Conservation (phyloP, 2,888 invertebrate genomes). For the Teinopalpus imperialis region DNA sequence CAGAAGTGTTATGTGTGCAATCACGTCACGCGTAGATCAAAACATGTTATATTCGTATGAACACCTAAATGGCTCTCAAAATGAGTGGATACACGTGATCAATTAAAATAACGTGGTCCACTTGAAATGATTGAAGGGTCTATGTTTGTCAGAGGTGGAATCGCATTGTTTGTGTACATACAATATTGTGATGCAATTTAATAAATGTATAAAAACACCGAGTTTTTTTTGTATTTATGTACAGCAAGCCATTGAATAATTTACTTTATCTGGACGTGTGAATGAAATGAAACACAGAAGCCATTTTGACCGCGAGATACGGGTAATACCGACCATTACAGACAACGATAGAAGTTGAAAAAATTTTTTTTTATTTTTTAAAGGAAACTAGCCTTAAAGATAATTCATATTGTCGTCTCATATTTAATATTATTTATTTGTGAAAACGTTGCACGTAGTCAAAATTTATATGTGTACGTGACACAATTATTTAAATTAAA, state of each 20-base stretch:
- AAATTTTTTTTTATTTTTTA: no score
- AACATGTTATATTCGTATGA: constrained; percentile 18
- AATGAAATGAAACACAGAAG: no score
- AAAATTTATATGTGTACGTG: constrained; percentile 64
- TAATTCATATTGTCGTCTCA: constrained; percentile 25
- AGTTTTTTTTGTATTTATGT: no score
- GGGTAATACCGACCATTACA: no score
- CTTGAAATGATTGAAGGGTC: constrained; percentile 14
- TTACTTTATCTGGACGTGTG: no score
- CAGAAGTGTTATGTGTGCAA: constrained; percentile 15
- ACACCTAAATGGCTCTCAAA: constrained; percentile 22
- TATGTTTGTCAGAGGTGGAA: not conserved
- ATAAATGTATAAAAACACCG: no score
- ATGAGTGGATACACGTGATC: constrained; percentile 24
- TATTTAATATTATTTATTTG: constrained; percentile 59
- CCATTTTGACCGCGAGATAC: no score
- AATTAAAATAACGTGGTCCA: constrained; percentile 23
- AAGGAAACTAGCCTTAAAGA: constrained; percentile 8
- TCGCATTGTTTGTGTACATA: constrained; percentile 13
- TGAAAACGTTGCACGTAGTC: constrained; percentile 56
- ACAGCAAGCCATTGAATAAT: no score
- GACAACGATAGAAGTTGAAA: no score
- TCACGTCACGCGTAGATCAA: constrained; percentile 17
- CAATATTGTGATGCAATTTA: no score
- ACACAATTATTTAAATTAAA: constrained; percentile 60